phyloP scores from a whole-genome alignment of 2,888 invertebrate genomes.

The Ischnura elegans region DNA sequence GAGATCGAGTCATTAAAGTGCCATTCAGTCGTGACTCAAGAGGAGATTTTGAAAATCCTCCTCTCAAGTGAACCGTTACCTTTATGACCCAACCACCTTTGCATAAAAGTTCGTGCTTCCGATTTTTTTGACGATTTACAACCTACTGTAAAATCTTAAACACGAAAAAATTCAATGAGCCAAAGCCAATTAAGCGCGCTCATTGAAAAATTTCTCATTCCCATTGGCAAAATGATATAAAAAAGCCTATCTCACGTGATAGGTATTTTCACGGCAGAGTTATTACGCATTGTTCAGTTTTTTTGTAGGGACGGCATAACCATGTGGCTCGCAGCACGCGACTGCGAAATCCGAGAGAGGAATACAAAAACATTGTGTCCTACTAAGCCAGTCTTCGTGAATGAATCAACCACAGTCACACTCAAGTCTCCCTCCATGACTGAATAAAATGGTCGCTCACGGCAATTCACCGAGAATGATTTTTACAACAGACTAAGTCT shows the following conservation, averaged over 20 bases:
- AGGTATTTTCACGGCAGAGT: neutral
- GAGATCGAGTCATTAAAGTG: neutral
- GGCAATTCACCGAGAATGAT: too few relatives aligned
- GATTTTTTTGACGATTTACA: neutral
- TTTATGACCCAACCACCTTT: neutral
- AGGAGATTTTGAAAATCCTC: neutral
- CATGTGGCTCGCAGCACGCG: neutral
- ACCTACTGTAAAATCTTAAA: neutral
- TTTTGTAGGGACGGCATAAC: neutral
- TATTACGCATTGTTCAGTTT: neutral
- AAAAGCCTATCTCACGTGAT: neutral
- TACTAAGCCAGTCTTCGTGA: neutral
- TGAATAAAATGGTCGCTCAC: too few relatives aligned
- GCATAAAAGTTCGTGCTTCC: neutral
- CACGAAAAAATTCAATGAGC: neutral
- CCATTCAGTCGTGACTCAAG: neutral
- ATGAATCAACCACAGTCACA: neutral
- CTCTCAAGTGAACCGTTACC: neutral
- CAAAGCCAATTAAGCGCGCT: neutral
- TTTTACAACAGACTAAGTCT: too few relatives aligned
- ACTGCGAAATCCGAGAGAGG: neutral
- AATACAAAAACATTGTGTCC: neutral
- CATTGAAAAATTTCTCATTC: neutral
- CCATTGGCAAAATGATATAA: neutral
- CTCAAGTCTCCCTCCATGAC: neutral